Evolutionary conservation across 2,888 invertebrate genomes (phyloP).

Genomic region (Agriopis leucophaearia): DNA sequence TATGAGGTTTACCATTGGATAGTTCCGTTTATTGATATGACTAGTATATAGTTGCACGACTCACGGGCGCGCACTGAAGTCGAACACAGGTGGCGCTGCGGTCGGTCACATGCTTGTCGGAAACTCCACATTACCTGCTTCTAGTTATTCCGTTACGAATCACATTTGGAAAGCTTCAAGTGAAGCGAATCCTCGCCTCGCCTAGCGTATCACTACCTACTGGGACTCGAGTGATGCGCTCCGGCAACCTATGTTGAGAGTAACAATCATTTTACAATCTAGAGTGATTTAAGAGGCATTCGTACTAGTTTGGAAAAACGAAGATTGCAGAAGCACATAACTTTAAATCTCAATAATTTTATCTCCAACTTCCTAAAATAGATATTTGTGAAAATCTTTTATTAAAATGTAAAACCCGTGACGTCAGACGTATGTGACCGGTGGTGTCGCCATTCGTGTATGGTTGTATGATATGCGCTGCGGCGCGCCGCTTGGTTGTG

Average conservation of each 20-base stretch:
- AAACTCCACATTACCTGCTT: neutral
- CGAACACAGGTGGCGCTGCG: constrained; percentile 35
- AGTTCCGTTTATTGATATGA: constrained; percentile 7
- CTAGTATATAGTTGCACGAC: constrained; percentile 58
- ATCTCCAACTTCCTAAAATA: neutral
- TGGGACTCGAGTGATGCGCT: too few relatives aligned
- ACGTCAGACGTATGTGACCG: constrained; percentile 3
- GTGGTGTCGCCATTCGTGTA: constrained; percentile 24
- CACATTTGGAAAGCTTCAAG: neutral
- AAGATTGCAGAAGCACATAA: too few relatives aligned
- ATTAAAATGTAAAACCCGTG: neutral
- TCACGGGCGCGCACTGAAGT: constrained; percentile 61
- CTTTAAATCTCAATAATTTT: too few relatives aligned
- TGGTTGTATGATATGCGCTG: constrained; percentile 50
- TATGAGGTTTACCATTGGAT: constrained; percentile 7
- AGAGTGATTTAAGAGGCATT: too few relatives aligned
- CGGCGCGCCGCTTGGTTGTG: constrained; percentile 77
- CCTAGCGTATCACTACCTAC: too few relatives aligned
- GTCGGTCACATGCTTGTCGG: constrained; percentile 3
- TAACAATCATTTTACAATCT: too few relatives aligned
- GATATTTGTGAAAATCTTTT: too few relatives aligned
- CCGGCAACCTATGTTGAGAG: too few relatives aligned
- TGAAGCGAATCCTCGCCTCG: too few relatives aligned
- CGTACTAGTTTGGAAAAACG: too few relatives aligned
- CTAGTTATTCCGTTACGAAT: too few relatives aligned